Evolutionary conservation across 2,888 invertebrate species (phyloP), one percentile per base, ranked within the genome.

Genomic region (Lithophane ornitopus): DNA sequence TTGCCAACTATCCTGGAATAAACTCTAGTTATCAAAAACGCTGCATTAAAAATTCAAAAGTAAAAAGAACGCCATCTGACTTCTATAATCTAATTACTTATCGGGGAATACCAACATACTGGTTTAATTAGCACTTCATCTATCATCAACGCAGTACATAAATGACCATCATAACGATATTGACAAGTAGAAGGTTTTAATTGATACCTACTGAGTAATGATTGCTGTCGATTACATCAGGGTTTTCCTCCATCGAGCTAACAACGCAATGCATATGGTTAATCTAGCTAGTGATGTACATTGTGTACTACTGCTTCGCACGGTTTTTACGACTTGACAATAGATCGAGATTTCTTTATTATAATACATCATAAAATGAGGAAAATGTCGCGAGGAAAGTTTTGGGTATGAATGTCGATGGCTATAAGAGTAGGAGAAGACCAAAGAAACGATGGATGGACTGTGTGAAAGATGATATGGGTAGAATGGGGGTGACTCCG

Each of bases 241-340:
- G 62, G 54, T 81, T 79, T 79, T 79, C 67, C 76, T 74, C 49
- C 9, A 63, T 63, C 19, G 26, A 59, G 9, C n/a, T 52, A 46
- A 54, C 19, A 62, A 72, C 39, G 54, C 28, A 39, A 46, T n/a
- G 39, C n/a, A 62, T 61, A 79, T 71, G 14, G 19, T 39, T 46
- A 46, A 28, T 54, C 8, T 0, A 28, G 41, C 39, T 65, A 14
- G 14, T 22, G 46, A 56, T 39, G 6, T 46, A 6, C 14, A 26
- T 39, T 19, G 39, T 44, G 2, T 63, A 26, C 19, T 41, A 26
- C 2, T 14, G 56, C 26, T 26, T 2, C 26, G 11, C 11, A 4
- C 1, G n/a, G n/a, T 7, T 4, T 12, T n/a, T 54, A 54, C n/a
- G 4, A n/a, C n/a, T 22, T 52, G 3, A 3, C 9, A 52, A 52